Evolutionary conservation across 2,888 invertebrate genomes (phyloP), one percentile per base, ranked within the genome.

Genomic region (Chloroclysta siterata): DNA sequence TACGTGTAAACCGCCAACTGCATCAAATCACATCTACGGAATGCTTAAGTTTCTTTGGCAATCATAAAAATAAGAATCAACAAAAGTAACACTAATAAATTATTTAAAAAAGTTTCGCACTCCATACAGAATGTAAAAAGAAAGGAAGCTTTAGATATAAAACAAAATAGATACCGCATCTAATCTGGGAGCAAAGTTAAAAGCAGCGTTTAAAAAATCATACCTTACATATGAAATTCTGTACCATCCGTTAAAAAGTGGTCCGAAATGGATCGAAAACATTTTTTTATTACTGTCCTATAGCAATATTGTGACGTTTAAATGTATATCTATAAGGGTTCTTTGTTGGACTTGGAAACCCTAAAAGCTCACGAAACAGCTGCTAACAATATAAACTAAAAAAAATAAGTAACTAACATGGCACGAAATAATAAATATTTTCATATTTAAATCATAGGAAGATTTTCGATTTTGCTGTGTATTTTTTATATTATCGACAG

Each of bases 31-130:
- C 33, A 22, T 53, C 8, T n/a, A 41, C 22, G 51, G 51, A 51
- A 51, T 51, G 51, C 22, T 22, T 33, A 50, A 50, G 50, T 33
- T 50, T 50, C 50, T 47, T 47, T 47, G 47, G 47, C 17, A 14
- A 42, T 42, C 7, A 39, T 42, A 42, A 14, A 14, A 5, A 42
- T n/a, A 14, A 42, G 14, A 42, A 14, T 42, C 42, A 42, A 14
- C 14, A 41, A 42, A 42, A 14, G n/a, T 42, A 5, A 41, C 11
- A 13, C 41, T 41, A 41, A 42, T 42, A n/a, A 42, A 42, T 42
- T 42, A 42, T 41, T 5, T 14, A 42, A 42, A n/a, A 42, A 42
- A 14, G 36, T 11, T 39, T 39, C 33, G 8, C 33, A 8, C 33
- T 33, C 33, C 5, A 8, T 33, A 33, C 33, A 33, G 33, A 6